Evolutionary conservation across 2,888 invertebrate genomes (phyloP).

Genomic region (Acleris holmiana): DNA sequence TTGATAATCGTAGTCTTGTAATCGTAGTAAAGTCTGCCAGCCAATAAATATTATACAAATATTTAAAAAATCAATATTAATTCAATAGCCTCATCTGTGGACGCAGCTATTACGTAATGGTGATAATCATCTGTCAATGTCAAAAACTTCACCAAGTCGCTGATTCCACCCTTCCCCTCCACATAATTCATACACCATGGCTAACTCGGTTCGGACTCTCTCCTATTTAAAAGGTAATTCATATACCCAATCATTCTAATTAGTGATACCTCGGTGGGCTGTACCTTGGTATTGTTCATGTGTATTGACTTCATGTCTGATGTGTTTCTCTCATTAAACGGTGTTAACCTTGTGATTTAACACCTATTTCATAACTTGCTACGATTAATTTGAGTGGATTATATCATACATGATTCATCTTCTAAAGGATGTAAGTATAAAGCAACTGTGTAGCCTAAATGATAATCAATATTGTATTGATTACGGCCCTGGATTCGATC

Average conservation of each 20-base stretch:
- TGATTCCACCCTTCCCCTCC: constrained; percentile 51
- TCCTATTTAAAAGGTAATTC: constrained; percentile 83
- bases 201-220: constrained; percentile 84
- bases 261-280: constrained; percentile 35
- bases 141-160: constrained; percentile 54
- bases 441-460: constrained; percentile 6
- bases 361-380: constrained; percentile 37
- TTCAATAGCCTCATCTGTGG: constrained; percentile 14
- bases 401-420: constrained; percentile 2
- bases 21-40: too few relatives aligned
- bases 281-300: constrained; percentile 13
- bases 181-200: constrained; percentile 71
- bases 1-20: too few relatives aligned
- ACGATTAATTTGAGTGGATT: constrained; percentile 28
- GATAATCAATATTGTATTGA: constrained; percentile 60
- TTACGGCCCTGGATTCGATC: constrained; percentile 52
- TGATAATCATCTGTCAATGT: constrained; percentile 64
- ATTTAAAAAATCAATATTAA: constrained; percentile 13
- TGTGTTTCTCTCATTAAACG: constrained; percentile 43
- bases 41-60: too few relatives aligned
- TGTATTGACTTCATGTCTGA: constrained; percentile 14
- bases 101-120: constrained; percentile 63
- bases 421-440: constrained; percentile 1
- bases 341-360: constrained; percentile 54
- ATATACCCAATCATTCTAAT: constrained; percentile 19